Base-by-base conservation (phyloP, 2,888 invertebrate species). In the Macrophya alboannulata region DNA sequence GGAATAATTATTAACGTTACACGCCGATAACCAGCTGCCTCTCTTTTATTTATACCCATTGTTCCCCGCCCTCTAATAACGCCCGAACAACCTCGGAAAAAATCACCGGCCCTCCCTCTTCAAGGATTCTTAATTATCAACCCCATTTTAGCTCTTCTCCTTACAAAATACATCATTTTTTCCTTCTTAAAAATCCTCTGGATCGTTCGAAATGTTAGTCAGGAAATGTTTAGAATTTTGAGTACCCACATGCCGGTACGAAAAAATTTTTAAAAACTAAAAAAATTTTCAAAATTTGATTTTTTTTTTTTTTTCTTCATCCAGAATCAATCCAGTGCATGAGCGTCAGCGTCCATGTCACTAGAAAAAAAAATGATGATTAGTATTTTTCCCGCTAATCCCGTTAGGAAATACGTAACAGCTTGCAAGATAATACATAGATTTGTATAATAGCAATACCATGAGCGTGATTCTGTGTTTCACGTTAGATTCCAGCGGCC, bases 1-100 rank as follows among this genome's bases (percentile, higher is more conserved):
- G 62, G 51, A 59, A 74, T 65, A 48, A 84, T 83, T 72, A 72
- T 65, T 86, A 79, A 85, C 83, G 51, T 82, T 84, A 40, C 72
- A 82, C 48, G 68, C 55, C 48, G 43, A 84, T 72, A 55, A 6
- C 43, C 51, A 37, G 51, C 72, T 48, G 72, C 17, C 51, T 72
- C 40, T 25, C 84, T 48, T 84, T 84, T 40, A 25, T 84, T 55
- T 72, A 21, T 51, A 40, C n/a, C 65, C 37, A 43, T 84, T 83
- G 43, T 45, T 21, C 21, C 68, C 82, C 17, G 45, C 31, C 0
- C 17, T 51, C 37, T 45, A 37, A 55, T 55, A 17, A 77, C 12
- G 51, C 77, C 55, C 45, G 21, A 37, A 40, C n/a, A 43, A 45
- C n/a, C 31, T 74, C 45, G n/a, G 45, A 55, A n/a, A 45, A 45